Conservation (phyloP, 2,797 vertebrate species). For the Karalla daura region DNA sequence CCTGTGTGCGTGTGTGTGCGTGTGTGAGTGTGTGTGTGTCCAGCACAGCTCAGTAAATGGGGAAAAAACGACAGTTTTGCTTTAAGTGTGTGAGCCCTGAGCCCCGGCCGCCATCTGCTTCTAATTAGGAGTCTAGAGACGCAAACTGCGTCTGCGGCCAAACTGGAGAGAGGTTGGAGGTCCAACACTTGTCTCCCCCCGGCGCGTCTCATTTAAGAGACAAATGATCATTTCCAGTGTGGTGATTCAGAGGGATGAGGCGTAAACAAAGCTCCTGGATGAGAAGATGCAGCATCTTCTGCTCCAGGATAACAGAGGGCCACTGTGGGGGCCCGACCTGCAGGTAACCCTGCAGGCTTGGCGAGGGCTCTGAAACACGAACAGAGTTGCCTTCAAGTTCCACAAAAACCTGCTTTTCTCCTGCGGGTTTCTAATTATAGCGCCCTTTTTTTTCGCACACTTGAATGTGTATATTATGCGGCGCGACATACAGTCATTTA, state of each 20-base stretch:
- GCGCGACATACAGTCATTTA: constrained; percentile 74
- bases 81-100: constrained; percentile 56
- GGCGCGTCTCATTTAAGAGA: constrained; percentile 53
- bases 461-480: constrained; percentile 77
- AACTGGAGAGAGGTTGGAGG: constrained; percentile 76
- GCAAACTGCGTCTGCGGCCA: constrained; percentile 78
- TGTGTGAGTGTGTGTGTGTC: constrained; percentile 80
- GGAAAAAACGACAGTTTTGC: constrained; percentile 60
- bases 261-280: constrained; percentile 48
- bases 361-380: constrained; percentile 78
- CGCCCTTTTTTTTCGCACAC: constrained; percentile 72
- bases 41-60: constrained; percentile 30
- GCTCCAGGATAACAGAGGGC: constrained; percentile 69
- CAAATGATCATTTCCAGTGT: constrained; percentile 50
- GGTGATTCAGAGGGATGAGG: constrained; percentile 23
- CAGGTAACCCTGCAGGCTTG: constrained; percentile 85
- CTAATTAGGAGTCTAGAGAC: constrained; percentile 82
- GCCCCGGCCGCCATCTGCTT: constrained; percentile 84
- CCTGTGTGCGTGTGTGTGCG: constrained; percentile 77
- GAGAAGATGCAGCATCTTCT: constrained; percentile 21
- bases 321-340: constrained; percentile 81
- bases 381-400: constrained; percentile 84
- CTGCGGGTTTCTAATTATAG: constrained; percentile 84
- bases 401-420: constrained; percentile 80
- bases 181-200: constrained; percentile 79